phyloP scores from a whole-genome alignment of 2,113 vertebrate species.

The Osmerus eperlanus region DNA sequence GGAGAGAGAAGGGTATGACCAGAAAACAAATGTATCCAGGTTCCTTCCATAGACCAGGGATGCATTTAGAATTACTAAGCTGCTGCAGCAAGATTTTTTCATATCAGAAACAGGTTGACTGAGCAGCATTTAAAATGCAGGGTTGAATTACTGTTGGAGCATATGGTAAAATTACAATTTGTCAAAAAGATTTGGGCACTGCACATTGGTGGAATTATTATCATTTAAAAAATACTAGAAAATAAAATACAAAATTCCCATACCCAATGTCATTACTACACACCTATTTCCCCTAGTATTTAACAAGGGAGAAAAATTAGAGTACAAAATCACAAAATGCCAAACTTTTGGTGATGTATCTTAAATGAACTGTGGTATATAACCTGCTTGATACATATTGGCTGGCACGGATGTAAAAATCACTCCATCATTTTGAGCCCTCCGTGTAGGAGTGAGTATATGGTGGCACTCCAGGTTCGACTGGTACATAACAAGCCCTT shows the following conservation, averaged over 20 bases:
- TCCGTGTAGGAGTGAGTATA: slow-evolving; percentile 49
- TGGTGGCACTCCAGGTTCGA: slow-evolving; percentile 42
- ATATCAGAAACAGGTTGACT: too few relatives aligned
- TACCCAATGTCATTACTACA: too few relatives aligned
- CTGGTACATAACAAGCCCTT: slow-evolving; percentile 51
- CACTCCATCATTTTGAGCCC: slow-evolving; percentile 18
- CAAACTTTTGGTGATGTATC: neutral
- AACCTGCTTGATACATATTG: neutral
- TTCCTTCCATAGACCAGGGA: neutral
- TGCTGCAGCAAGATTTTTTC: too few relatives aligned
- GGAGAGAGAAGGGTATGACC: neutral
- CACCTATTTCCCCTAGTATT: neutral
- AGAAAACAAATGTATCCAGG: neutral
- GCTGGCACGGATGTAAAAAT: slow-evolving; percentile 29
- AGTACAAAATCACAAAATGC: neutral
- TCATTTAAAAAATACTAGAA: too few relatives aligned
- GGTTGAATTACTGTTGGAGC: too few relatives aligned
- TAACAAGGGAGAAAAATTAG: neutral
- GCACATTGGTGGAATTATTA: too few relatives aligned
- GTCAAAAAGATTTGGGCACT: too few relatives aligned
- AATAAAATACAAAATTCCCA: too few relatives aligned
- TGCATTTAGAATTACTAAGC: too few relatives aligned
- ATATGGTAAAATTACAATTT: too few relatives aligned
- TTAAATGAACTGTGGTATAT: neutral
- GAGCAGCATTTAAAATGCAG: too few relatives aligned